phyloP scores from a whole-genome alignment of 2,797 vertebrate species.

The Trematomus bernacchii region DNA sequence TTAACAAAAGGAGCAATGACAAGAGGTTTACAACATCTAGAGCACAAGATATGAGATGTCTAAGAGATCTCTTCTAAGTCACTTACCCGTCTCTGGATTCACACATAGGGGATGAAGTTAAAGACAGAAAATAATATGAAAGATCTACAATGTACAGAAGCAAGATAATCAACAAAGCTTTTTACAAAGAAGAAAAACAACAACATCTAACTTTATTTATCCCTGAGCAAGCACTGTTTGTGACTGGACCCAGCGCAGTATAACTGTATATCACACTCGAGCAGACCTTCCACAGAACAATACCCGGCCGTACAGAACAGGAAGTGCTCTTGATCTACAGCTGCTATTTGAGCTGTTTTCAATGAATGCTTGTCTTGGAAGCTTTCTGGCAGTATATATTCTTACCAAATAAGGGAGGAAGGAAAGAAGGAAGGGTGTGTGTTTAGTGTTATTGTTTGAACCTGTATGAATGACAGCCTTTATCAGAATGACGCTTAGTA shows the following conservation, averaged over 20 bases:
- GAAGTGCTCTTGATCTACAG: constrained; percentile 60
- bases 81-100: constrained; percentile 77
- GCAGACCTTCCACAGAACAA: constrained; percentile 70
- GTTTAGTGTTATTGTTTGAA: constrained; percentile 13
- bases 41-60: constrained; percentile 20
- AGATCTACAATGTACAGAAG: constrained; percentile 43
- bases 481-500: constrained; percentile 18
- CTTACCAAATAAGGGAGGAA: constrained; percentile 52
- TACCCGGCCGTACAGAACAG: constrained; percentile 56
- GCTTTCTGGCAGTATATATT: constrained; percentile 37
- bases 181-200: constrained; percentile 47
- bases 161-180: constrained; percentile 35
- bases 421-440: constrained; percentile 39
- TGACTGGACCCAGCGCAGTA: constrained; percentile 52
- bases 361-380: constrained; percentile 57
- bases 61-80: neutral
- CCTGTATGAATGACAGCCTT: constrained; percentile 18
- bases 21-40: constrained; percentile 7
- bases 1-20: constrained; percentile 1
- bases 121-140: constrained; percentile 62
- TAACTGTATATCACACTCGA: constrained; percentile 55
- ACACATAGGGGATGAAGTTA: constrained; percentile 52
- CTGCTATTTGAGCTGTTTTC: constrained; percentile 61
- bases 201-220: constrained; percentile 54
- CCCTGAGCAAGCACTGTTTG: constrained; percentile 51